phyloP scores from a whole-genome alignment of 2,797 vertebrate species.

The Microctenopoma lineatum region DNA sequence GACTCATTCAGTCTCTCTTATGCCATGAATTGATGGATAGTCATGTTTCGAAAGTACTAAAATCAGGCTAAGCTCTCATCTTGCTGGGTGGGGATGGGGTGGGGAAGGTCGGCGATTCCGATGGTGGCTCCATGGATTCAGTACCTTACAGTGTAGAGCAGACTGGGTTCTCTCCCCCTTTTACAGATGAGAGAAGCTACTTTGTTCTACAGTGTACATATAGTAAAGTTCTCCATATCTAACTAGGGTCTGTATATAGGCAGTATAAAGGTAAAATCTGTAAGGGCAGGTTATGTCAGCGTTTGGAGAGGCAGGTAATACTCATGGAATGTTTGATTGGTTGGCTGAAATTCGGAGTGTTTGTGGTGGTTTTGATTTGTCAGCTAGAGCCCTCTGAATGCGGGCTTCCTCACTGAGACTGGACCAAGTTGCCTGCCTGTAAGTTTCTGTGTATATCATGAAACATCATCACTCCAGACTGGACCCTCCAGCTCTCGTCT shows the following conservation, averaged over 20 bases:
- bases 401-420: constrained; percentile 71
- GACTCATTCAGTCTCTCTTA: background rate
- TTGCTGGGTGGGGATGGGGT: constrained; percentile 45
- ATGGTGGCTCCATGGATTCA: constrained; percentile 79
- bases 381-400: constrained; percentile 73
- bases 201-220: constrained; percentile 64
- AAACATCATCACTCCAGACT: constrained; percentile 66
- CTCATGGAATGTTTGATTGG: constrained; percentile 64
- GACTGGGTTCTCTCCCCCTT: constrained; percentile 55
- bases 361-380: constrained; percentile 74
- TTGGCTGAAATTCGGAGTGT: constrained; percentile 66
- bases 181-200: constrained; percentile 50
- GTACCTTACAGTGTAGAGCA: constrained; percentile 65
- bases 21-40: background rate
- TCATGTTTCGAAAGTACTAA: constrained; percentile 53
- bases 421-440: constrained; percentile 77
- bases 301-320: constrained; percentile 43
- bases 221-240: constrained; percentile 19
- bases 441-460: constrained; percentile 73
- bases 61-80: constrained; percentile 50
- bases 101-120: constrained; percentile 82
- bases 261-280: constrained; percentile 27
- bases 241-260: constrained; percentile 32
- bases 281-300: constrained; percentile 22
- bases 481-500: constrained; percentile 42